phyloP scores from a whole-genome alignment of 2,888 invertebrate genomes.

The Lepidochitona cinerea region DNA sequence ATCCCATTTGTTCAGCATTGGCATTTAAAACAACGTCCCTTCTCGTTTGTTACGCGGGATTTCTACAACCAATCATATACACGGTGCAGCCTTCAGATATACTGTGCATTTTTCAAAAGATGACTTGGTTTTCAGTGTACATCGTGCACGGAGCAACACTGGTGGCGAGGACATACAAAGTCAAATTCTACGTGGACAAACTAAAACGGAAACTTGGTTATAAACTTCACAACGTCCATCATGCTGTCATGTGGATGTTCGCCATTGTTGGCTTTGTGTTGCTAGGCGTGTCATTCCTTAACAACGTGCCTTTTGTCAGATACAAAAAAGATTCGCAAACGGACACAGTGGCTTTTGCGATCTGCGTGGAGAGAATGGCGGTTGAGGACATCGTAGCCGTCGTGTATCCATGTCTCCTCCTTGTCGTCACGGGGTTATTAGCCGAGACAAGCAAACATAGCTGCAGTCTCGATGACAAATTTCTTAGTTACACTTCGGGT shows the following conservation, averaged over 20 bases:
- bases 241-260: not conserved
- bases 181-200: not conserved
- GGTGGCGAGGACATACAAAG: not conserved
- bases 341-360: not conserved
- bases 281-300: not conserved
- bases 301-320: not conserved
- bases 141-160: not conserved
- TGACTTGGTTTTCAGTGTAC: not conserved
- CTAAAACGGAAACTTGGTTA: not conserved
- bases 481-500: not conserved
- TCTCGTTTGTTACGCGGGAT: not conserved
- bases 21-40: constrained; percentile 7
- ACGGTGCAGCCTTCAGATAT: not conserved
- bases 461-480: not conserved
- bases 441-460: not conserved
- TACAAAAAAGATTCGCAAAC: not conserved
- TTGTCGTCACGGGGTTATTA: not conserved
- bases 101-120: not conserved
- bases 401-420: not conserved
- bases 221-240: not conserved
- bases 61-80: constrained; percentile 1
- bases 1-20: not conserved
- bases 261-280: not conserved
- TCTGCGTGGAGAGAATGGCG: not conserved
- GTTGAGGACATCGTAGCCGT: not conserved